Conservation (phyloP, 2,888 invertebrate genomes). For the Leptopilina myrica region DNA sequence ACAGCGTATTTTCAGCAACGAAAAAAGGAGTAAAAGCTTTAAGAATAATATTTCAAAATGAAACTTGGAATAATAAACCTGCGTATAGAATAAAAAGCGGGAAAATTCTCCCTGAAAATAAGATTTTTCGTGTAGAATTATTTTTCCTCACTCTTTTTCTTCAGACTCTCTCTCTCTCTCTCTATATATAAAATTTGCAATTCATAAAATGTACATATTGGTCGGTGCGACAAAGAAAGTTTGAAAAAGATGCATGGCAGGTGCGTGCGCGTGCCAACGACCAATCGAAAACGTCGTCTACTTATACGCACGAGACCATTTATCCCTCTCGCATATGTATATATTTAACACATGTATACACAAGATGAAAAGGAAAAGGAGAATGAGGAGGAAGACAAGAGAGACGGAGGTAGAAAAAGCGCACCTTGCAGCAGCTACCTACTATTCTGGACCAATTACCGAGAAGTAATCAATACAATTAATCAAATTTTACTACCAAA, state of each 20-base stretch:
- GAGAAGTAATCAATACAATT: constrained; percentile 1
- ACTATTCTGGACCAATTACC: constrained; percentile 23
- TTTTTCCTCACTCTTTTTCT: constrained; percentile 52
- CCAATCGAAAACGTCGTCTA: constrained; percentile 65
- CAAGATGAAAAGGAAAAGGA: constrained; percentile 36
- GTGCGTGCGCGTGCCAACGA: constrained; percentile 74
- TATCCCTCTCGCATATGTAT: constrained; percentile 56
- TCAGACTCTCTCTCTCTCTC: constrained; percentile 20
- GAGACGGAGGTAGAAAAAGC: constrained; percentile 7
- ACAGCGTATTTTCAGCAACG: too few relatives aligned
- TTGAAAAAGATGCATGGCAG: constrained; percentile 67
- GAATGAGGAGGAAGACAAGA: constrained; percentile 3
- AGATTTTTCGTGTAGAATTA: constrained; percentile 60
- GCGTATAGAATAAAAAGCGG: constrained; percentile 34
- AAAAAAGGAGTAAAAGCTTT: too few relatives aligned
- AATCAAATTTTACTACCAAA: background rate
- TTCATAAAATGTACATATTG: background rate
- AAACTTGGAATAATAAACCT: too few relatives aligned
- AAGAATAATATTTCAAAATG: too few relatives aligned
- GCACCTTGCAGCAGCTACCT: constrained; percentile 34
- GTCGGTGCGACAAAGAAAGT: constrained; percentile 61
- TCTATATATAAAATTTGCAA: background rate
- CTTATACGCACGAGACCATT: constrained; percentile 54
- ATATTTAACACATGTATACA: constrained; percentile 50
- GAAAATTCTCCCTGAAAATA: constrained; percentile 52